Evolutionary conservation across 2,797 vertebrate genomes (phyloP), one percentile per base, ranked within the genome.

Genomic region (Numenius phaeopus): DNA sequence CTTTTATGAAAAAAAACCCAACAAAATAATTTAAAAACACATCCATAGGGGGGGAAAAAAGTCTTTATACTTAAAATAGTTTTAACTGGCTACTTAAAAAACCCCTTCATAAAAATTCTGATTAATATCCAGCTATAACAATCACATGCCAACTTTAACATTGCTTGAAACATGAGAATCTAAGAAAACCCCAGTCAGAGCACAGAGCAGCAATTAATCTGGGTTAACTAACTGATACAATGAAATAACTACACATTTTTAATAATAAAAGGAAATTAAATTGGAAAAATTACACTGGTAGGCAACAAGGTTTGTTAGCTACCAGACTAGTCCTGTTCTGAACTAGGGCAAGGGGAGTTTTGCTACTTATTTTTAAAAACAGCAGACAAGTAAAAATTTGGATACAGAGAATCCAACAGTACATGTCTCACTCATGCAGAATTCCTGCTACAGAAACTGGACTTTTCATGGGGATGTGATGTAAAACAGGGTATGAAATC

Each of bases 1-100:
- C 83, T 95, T 66, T 12, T 27, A 55, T 73, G 92, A 95, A 94
- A 91, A 82, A 87, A 46, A 46, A 21, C 11, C 42, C 47, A 49
- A 49, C 22, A 49, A 79, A 93, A 87, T 83, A 81, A 94, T 93
- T 95, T 92, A 69, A 94, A 97, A 94, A 78, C 72, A 83, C 69
- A 34, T 29, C 40, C 20, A 5, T 20, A 65, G 58, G 32, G 55
- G 9, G 21, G 3, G 20, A 19, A 19, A 7, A 44, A 44, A 57
- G 44, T 20, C 13, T n/a, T 64, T 75, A 92, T 10, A 65, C 4
- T 64, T 67, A 5, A 32, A 64, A 40, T 61, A 61, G 47, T 49
- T 89, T 87, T 84, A 90, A 64, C 27, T 37, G 9, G 21, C 66
- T 82, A 24, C 89, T 94, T 84, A 40, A 75, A 89, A 90, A 96